Evolutionary conservation across 1,140 invertebrate species (phyloP).

Genomic region (Drosophila simulans): DNA sequence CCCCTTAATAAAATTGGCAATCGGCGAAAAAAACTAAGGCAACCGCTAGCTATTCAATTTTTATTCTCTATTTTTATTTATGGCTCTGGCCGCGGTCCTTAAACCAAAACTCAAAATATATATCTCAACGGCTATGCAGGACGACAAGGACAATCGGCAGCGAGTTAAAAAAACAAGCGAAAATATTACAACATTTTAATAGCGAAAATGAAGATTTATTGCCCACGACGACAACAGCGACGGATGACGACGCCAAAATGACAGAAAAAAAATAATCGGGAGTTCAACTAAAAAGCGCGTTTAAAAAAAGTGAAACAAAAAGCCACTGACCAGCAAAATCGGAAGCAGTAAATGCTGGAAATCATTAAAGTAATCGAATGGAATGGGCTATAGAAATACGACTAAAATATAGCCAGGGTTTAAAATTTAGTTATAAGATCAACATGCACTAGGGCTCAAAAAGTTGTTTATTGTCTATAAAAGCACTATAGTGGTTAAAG

Average conservation of each 20-base stretch:
- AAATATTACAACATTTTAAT: slow-evolving; percentile 83
- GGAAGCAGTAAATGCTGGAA: slow-evolving; percentile 6
- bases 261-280: slow-evolving; percentile 44
- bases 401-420: fast-evolving
- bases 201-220: slow-evolving; percentile 81
- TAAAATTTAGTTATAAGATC: too few species aligned
- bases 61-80: slow-evolving; percentile 71
- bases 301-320: slow-evolving; percentile 33
- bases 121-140: slow-evolving; percentile 13
- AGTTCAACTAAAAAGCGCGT: slow-evolving; percentile 63
- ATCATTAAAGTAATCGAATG: slow-evolving; percentile 4
- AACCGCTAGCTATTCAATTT: slow-evolving; percentile 58
- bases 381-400: not conserved
- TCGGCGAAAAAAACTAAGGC: slow-evolving; percentile 25
- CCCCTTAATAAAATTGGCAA: slow-evolving; percentile 20
- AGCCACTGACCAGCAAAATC: slow-evolving; percentile 35
- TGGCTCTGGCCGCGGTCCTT: slow-evolving; percentile 37
- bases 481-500: too few species aligned
- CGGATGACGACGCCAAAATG: slow-evolving; percentile 54
- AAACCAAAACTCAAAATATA: slow-evolving; percentile 62
- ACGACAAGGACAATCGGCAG: slow-evolving; percentile 62
- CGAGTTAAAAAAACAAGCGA: slow-evolving; percentile 65
- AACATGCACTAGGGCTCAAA: too few species aligned
- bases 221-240: slow-evolving; percentile 55
- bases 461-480: too few species aligned